Evolutionary conservation across 35 echinoderm and acorn worm species (phyloP), one percentile per base, ranked within the genome.

Genomic region (Ophiothrix spiculata): DNA sequence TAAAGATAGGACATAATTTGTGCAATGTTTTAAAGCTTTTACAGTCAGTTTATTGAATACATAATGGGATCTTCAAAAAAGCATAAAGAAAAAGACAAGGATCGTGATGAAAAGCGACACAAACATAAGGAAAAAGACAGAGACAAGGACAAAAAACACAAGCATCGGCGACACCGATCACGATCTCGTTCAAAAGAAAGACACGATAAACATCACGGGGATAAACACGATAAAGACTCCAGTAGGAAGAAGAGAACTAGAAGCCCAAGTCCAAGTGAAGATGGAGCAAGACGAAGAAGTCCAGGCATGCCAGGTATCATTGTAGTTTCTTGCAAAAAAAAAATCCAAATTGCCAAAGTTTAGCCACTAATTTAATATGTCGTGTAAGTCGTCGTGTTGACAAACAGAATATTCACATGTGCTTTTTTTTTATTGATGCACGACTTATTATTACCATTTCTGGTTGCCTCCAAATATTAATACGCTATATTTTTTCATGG

Each of bases 31-130:
- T n/a, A n/a, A n/a, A n/a, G n/a, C n/a, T n/a, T n/a, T n/a, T n/a
- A n/a, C n/a, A n/a, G n/a, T n/a, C n/a, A n/a, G n/a, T n/a, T n/a
- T 38, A 39, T 21, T n/a, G n/a, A n/a, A n/a, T n/a, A n/a, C n/a
- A 83, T 25, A 19, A 88, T 90, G 88, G 88, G 88, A 14, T 90
- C 88, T 4, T 90, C 88, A 14, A 90, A 84, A 40, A 90, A 90
- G 64, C 88, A 90, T 40, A 90, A 86, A 75, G 83, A 88, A 42
- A 95, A 91, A 77, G 94, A 97, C 37, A 92, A 89, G 39, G 94
- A 91, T 60, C 74, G 85, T 31, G 93, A 97, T 31, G 92, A 89
- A 85, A 97, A 81, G 74, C 86, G 79, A 81, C 90, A 91, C 77
- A 97, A 89, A 39, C 94, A 97, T 82, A 91, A 88, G 80, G 86